Base-by-base conservation (phyloP, 2,113 vertebrate species). In the Anthoscopus minutus region DNA sequence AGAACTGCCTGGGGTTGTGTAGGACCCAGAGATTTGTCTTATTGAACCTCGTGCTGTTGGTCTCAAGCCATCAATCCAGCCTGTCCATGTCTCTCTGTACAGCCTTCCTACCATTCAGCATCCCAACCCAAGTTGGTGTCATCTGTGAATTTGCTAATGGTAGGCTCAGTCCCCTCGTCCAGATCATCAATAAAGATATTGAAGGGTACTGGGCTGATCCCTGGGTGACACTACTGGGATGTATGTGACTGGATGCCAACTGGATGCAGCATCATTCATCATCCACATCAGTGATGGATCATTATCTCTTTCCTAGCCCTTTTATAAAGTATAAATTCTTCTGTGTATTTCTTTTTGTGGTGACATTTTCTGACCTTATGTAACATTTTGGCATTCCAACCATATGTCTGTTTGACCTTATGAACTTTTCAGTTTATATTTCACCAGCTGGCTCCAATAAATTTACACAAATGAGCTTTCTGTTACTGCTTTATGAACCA, bases 381-480 rank as follows among this genome's bases (percentile, higher is more conserved):
- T 69, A 71, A 84, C 67, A 80, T 70, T 81, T 57, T 92, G 78
- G 22, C 73, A 28, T 83, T 87, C 42, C 66, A 73, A 22, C 64
- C 82, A 45, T 85, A 76, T 82, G 81, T 48, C 69, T 91, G 8
- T 74, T 69, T 85, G 86, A 93, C 78, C 77, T 91, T 58, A 57
- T 61, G 91, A 88, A 87, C 86, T 85, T 65, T 60, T 71, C 44
- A 65, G n/a, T 86, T 90, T 83, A 67, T 94, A 79, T 84, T 88
- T 91, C 53, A 79, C 73, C 73, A 89, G 57, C 81, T 93, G 89
- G 11, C 20, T 91, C 44, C 37, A 81, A 61, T 40, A 60, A 16
- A 81, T 66, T 95, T 65, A 44, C 11, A 23, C 22, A 91, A 84
- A 42, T 10, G 4, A 76, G 15, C 13, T 76, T 74, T 81, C 72